Base-by-base conservation (phyloP, 2,113 vertebrate genomes). In the Mastomys coucha region DNA sequence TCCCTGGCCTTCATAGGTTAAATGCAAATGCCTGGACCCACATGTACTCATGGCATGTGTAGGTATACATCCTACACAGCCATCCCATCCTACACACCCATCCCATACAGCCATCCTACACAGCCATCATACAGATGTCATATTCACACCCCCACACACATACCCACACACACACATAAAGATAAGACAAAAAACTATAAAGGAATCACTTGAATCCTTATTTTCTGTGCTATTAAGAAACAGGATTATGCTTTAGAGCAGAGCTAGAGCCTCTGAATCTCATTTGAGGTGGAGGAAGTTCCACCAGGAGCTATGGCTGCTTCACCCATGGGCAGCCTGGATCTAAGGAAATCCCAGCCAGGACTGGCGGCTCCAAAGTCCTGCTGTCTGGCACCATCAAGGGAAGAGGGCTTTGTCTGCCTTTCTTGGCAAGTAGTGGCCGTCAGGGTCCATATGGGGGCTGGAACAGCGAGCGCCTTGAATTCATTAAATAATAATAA, bases 391-490 rank as follows among this genome's bases (percentile, higher is more conserved):
- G 12, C 12, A 75, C 17, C 82, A 19, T 49, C 53, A 7, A 51
- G 28, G 33, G 45, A 78, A 91, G 78, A 75, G 19, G 60, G 78
- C 90, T 91, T 85, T 90, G 91, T 95, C 49, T 81, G 88, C 7
- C 89, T 87, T 77, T 76, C 73, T 81, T 60, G 96, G 69, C 28
- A 17, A 84, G 70, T 3, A 80, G 73, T 33, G 80, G 36, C 63
- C 84, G 82, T 72, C 11, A 58, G 80, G 67, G 94, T 17, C 85
- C 86, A 33, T 92, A 72, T 75, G 75, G 89, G 63, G 2, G 56
- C n/a, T 70, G 78, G 90, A 76, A 39, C 31, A 7, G 72, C 69
- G 80, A 7, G 72, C 69, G 80, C 65, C 45, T 78, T 11, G 42
- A 39, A 1, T 39, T 87, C 3, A 2, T 82, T 39, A 72, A 90